Evolutionary conservation across 1,140 invertebrate genomes (phyloP), one percentile per base, ranked within the genome.

Genomic region (Papilio xuthus): DNA sequence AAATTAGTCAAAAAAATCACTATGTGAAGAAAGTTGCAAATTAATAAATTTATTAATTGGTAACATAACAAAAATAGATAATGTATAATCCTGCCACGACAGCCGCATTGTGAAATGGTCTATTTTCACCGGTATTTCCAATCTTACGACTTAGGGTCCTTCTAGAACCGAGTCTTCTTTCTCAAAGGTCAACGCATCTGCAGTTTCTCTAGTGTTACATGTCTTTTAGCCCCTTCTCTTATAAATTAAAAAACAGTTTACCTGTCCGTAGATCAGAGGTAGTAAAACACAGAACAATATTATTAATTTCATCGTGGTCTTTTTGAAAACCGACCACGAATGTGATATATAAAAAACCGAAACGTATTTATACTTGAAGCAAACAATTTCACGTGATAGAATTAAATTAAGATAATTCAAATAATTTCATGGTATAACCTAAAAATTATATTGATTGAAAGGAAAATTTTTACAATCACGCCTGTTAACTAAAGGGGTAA

Each of bases 341-440:
- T 67, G 26, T 18, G 6, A 67, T 28, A 28, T 67, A 20, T 9
- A 9, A 18, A 1, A 12, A 15, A 18, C 13, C 60, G 60, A 32
- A 32, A 67, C 1, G 18, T 67, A 67, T 67, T 28, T 67, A 28
- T 67, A 67, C 13, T 2, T 63, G 60, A 15, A 67, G 15, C 23
- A 32, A 67, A 67, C 13, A 28, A 67, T 67, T 67, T 32, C 26
- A 67, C 26, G 13, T 15, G 60, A 32, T 15, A 28, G 9, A 28
- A 26, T 23, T 60, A 26, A 60, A 60, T 26, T 60, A 60, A 26
- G 26, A 60, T 60, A 60, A 60, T 60, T 67, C 18, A 13, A 32
- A 28, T 6, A 67, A 67, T 67, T 67, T 67, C 26, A 67, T 13
- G 60, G 60, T 67, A 32, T 67, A 67, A 67, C 26, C 26, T 67